Conservation (phyloP, 2,797 vertebrate genomes). For the Manis crassicaudata region DNA sequence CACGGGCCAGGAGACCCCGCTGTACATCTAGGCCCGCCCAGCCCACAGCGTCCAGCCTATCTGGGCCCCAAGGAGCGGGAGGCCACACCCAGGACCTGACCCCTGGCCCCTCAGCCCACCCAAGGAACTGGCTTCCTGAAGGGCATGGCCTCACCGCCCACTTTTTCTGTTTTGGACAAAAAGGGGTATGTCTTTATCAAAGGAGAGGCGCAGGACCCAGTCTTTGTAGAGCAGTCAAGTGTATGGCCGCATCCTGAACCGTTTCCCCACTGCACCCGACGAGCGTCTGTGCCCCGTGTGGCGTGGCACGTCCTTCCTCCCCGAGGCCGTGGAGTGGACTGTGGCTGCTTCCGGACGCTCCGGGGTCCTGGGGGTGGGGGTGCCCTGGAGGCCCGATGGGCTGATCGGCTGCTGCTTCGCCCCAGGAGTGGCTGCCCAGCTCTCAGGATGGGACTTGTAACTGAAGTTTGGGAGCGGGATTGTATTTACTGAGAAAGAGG, state of each 20-base stretch:
- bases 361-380: background rate
- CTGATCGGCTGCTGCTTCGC: conserved; percentile 48
- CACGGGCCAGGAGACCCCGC: conserved; percentile 97
- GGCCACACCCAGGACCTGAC: conserved; percentile 71
- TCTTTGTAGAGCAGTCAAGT: conserved; percentile 80
- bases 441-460: conserved; percentile 59
- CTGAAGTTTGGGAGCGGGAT: conserved; percentile 77
- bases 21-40: conserved; percentile 93
- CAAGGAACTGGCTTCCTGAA: conserved; percentile 66
- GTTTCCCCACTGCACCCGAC: conserved; percentile 75
- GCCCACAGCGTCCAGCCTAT: conserved; percentile 1
- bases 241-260: conserved; percentile 79
- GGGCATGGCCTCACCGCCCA: conserved; percentile 71
- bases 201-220: conserved; percentile 79
- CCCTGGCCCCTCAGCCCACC: background rate
- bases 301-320: conserved; percentile 82
- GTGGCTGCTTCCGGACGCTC: conserved; percentile 69
- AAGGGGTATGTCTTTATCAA: conserved; percentile 77
- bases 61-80: conserved; percentile 65
- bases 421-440: conserved; percentile 65
- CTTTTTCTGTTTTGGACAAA: conserved; percentile 74
- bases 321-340: conserved; percentile 79
- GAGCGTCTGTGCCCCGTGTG: conserved; percentile 86
- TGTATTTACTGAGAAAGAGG: conserved; percentile 74
- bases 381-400: conserved; percentile 40